These are phyloP conservation scores for Cremastinae sp. DNA, from an alignment of 2,888 invertebrate species.

Conservation along the genomic window DNA sequence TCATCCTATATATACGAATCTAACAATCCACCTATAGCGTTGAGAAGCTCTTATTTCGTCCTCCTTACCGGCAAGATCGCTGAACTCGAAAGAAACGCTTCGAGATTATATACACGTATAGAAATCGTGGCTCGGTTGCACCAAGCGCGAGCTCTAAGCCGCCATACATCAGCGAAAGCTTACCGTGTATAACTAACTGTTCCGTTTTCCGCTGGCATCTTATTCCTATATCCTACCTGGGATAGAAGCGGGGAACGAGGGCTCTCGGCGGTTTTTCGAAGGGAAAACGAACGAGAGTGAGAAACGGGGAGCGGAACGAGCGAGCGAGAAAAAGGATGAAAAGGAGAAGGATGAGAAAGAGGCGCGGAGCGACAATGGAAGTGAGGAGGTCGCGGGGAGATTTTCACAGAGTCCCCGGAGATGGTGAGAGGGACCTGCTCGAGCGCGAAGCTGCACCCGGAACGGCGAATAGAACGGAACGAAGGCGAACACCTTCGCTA, in stretches of 20 bases:
- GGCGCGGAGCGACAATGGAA: conserved; percentile 3
- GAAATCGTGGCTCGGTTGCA: conserved; percentile 42
- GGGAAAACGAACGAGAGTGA: conserved; percentile 52
- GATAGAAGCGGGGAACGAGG: conserved; percentile 43
- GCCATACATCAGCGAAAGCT: conserved; percentile 70
- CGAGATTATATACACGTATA: conserved; percentile 15
- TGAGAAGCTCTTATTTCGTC: conserved; percentile 65
- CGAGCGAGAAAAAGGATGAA: conserved; percentile 12
- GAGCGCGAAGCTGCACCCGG: conserved; percentile 40
- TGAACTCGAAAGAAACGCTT: conserved; percentile 28
- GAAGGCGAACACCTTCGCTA: conserved; percentile 65
- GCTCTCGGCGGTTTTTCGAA: conserved; percentile 48
- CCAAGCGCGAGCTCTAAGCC: conserved; percentile 64
- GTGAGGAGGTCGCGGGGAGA: conserved; percentile 29
- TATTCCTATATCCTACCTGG: conserved; percentile 63
- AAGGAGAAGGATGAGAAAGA: conserved; percentile 19
- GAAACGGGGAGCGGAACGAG: conserved; percentile 39
- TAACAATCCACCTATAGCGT: conserved; percentile 56
- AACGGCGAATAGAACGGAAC: conserved; percentile 40
- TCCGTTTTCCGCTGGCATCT: conserved; percentile 66
- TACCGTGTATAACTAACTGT: conserved; percentile 69
- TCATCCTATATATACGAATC: conserved; percentile 32
- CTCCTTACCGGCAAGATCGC: conserved; percentile 38
- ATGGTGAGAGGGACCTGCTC: conserved; percentile 26
- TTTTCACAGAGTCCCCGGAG: conserved; percentile 33